These are phyloP conservation scores for Hestina assimilis DNA, from an alignment of 1,140 invertebrate genomes.

Conservation along the genomic window DNA sequence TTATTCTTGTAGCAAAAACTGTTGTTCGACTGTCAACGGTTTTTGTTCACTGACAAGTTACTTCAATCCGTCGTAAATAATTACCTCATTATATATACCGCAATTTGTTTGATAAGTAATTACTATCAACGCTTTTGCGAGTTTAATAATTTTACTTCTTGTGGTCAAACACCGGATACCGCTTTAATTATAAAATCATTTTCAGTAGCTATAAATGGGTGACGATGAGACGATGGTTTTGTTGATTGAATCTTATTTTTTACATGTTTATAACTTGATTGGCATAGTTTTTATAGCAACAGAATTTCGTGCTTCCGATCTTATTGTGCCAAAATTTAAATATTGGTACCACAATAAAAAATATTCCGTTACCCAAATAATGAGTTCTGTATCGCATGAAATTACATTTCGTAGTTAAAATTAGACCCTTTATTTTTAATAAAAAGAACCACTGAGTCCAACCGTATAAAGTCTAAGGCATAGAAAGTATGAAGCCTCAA, in stretches of 20 bases:
- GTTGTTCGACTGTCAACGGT: conserved; percentile 16
- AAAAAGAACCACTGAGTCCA: no score
- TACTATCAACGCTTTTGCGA: neutral
- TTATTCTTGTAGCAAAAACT: conserved; percentile 24
- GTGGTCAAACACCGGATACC: neutral
- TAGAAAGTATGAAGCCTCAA: no score
- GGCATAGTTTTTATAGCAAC: no score
- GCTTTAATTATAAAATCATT: conserved; percentile 4
- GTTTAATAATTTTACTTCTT: conserved; percentile 6
- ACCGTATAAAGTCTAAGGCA: no score
- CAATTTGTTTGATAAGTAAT: conserved; percentile 19
- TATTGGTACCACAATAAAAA: no score
- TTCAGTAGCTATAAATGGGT: conserved; percentile 1
- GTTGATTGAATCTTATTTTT: neutral
- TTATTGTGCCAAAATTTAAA: no score
- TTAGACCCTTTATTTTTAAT: no score
- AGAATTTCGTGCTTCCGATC: no score
- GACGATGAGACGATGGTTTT: conserved; percentile 1
- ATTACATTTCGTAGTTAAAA: no score
- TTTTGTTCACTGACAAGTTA: conserved; percentile 22
- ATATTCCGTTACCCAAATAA: no score
- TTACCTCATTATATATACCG: conserved; percentile 22
- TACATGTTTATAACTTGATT: no score
- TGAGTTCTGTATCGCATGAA: no score
- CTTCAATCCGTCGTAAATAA: conserved; percentile 21